Percentiles rank a stretch among this genome's conserved stretches.
phyloP scores from a whole-genome alignment of 37 sponge, comb jelly and placozoan species.

The Crambe crambe region DNA sequence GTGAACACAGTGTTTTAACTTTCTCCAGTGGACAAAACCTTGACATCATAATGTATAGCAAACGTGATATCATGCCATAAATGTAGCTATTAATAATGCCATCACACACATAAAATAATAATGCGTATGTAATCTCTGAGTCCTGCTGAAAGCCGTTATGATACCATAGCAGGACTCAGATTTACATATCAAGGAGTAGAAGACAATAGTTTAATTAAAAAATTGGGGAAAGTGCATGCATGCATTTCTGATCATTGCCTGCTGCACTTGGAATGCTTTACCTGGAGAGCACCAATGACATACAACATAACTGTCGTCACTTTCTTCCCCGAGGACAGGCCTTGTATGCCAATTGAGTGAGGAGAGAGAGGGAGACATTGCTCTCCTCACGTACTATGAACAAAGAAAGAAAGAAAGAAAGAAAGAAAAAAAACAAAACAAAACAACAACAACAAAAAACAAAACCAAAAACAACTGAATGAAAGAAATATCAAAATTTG shows the following conservation, averaged over 20 bases:
- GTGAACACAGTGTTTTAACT: too few relatives aligned
- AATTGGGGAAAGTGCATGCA: too few relatives aligned
- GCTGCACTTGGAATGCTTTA: slow-evolving; percentile 11
- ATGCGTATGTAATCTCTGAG: too few relatives aligned
- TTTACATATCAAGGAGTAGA: too few relatives aligned
- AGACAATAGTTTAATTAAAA: too few relatives aligned
- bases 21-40: too few relatives aligned
- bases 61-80: too few relatives aligned
- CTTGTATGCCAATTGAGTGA: neutral
- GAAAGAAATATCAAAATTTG: neutral
- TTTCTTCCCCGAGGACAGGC: neutral
- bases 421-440: neutral
- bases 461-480: neutral
- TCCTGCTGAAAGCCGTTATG: too few relatives aligned
- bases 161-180: too few relatives aligned
- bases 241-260: slow-evolving; percentile 20
- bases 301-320: neutral
- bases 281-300: neutral
- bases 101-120: too few relatives aligned
- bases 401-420: neutral
- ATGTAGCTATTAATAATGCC: too few relatives aligned
- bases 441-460: neutral
- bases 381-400: neutral
- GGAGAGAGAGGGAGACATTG: neutral
- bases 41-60: too few relatives aligned